Conservation (phyloP, 2,797 vertebrate genomes). For the Sternarchorhynchus goeldii region DNA sequence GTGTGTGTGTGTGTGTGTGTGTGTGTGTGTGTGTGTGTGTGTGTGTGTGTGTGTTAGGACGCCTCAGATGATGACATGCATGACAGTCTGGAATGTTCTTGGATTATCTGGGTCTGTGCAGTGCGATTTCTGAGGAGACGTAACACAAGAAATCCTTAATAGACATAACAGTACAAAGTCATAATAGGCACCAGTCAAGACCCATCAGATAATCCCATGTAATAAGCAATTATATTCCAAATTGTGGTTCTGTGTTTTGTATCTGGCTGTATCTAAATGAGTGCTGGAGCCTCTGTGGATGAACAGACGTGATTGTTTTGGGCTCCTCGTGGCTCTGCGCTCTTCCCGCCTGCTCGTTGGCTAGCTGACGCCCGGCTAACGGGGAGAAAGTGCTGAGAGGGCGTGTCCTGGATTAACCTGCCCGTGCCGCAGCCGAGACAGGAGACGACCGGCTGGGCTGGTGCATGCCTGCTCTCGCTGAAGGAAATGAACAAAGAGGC, state of each 20-base stretch:
- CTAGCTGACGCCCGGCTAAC: constrained; percentile 42
- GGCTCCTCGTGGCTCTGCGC: constrained; percentile 37
- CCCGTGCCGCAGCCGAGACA: constrained; percentile 40
- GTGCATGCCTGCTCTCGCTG: constrained; percentile 39
- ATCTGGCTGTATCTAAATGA: constrained; percentile 43
- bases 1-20: background rate
- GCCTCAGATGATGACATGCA: background rate
- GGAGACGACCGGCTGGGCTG: constrained; percentile 42
- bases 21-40: background rate
- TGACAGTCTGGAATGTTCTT: background rate
- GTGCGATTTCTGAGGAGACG: background rate
- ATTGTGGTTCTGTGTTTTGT: constrained; percentile 39
- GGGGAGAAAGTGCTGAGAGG: constrained; percentile 40
- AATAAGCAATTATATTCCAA: constrained; percentile 37
- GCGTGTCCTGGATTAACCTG: constrained; percentile 40
- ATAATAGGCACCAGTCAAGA: constrained; percentile 34
- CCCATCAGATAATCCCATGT: constrained; percentile 39
- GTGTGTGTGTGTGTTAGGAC: background rate
- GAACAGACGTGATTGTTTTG: constrained; percentile 42
- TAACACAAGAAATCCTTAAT: background rate
- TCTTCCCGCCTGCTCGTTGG: constrained; percentile 43
- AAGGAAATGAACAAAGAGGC: background rate
- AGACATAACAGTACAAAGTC: constrained; percentile 8
- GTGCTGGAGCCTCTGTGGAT: constrained; percentile 19
- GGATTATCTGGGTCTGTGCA: background rate